Conservation (phyloP, 1,140 invertebrate genomes). For the Popillia japonica region DNA sequence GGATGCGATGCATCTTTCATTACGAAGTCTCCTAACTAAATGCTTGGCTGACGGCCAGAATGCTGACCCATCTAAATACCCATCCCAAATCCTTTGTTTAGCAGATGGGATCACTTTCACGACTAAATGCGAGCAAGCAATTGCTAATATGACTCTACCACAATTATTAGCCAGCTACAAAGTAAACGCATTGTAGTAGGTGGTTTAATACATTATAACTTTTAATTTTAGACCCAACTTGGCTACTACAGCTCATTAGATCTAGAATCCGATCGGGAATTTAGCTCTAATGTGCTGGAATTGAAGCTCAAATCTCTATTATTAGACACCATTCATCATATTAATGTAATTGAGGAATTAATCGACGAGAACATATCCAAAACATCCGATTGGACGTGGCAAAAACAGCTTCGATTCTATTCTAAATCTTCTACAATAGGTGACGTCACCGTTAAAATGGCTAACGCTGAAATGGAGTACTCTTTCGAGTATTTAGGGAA, state of each 20-base stretch:
- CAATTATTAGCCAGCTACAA: slow-evolving; percentile 58
- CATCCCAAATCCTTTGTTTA: slow-evolving; percentile 84
- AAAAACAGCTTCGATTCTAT: slow-evolving; percentile 86
- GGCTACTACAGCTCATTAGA: slow-evolving; percentile 71
- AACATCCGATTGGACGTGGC: slow-evolving; percentile 89
- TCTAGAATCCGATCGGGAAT: slow-evolving; percentile 52
- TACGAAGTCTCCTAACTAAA: slow-evolving; percentile 72
- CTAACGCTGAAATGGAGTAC: slow-evolving; percentile 92
- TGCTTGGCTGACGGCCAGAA: slow-evolving; percentile 72
- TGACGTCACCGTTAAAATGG: slow-evolving; percentile 75
- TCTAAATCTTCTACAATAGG: slow-evolving; percentile 62
- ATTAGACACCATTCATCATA: slow-evolving; percentile 92
- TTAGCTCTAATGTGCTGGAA: slow-evolving; percentile 63
- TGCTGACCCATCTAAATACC: slow-evolving; percentile 80
- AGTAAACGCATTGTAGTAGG: slow-evolving; percentile 42
- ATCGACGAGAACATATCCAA: slow-evolving; percentile 72
- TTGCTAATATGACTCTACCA: slow-evolving; percentile 71
- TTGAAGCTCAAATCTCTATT: slow-evolving; percentile 81
- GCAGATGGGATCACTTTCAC: slow-evolving; percentile 81
- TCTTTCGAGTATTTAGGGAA: slow-evolving; percentile 98
- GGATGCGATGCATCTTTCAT: slow-evolving; percentile 82
- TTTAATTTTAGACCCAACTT: slow-evolving; percentile 64
- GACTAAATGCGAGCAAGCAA: slow-evolving; percentile 81
- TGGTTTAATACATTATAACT: slow-evolving; percentile 16
- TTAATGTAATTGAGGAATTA: slow-evolving; percentile 82